Evolutionary conservation across 2,888 invertebrate species (phyloP).

Genomic region (Agonopterix alstromeriana): DNA sequence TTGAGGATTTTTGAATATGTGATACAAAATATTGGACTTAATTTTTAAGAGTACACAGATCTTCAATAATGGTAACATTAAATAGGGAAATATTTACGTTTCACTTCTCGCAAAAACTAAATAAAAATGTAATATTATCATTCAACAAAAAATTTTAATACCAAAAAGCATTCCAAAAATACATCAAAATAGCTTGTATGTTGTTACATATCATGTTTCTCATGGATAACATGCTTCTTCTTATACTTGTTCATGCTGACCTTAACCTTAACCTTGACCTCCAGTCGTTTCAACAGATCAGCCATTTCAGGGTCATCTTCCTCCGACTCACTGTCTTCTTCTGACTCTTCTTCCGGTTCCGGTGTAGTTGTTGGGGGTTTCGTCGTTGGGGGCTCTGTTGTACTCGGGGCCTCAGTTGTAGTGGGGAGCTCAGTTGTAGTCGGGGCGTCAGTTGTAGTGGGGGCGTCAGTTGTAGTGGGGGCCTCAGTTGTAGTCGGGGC

Average conservation of each 20-base stretch:
- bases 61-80: no score
- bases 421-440: conserved; percentile 10
- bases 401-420: conserved; percentile 7
- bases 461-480: conserved; percentile 5
- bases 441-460: conserved; percentile 10
- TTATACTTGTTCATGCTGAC: conserved; percentile 48
- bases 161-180: no score
- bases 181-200: no score
- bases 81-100: no score
- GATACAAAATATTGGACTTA: no score
- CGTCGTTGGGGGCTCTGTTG: conserved; percentile 4
- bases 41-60: no score
- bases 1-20: no score
- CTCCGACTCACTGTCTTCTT: conserved; percentile 20
- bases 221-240: conserved; percentile 17
- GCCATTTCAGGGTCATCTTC: conserved; percentile 41
- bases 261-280: conserved; percentile 58
- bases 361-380: conserved; percentile 8
- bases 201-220: neutral
- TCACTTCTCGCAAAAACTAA: no score
- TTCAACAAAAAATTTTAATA: no score
- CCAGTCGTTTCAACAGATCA: conserved; percentile 48
- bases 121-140: no score
- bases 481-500: conserved; percentile 7
- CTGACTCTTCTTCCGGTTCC: conserved; percentile 23